These are phyloP conservation scores for Platalea minor DNA, from an alignment of 2,797 vertebrate genomes.

Conservation along the genomic window DNA sequence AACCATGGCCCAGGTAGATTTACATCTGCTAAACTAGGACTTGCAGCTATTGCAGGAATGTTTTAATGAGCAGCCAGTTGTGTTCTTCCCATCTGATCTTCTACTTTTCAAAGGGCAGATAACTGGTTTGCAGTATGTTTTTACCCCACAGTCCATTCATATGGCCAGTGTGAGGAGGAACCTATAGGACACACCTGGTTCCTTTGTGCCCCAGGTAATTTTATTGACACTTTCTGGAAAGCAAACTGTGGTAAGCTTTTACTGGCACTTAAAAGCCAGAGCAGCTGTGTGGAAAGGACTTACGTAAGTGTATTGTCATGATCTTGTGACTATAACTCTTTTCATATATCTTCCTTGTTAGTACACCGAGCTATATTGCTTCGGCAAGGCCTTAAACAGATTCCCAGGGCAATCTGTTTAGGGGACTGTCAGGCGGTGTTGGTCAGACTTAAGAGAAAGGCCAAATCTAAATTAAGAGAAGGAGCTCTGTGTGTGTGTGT, in stretches of 20 bases:
- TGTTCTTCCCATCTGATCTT: not conserved
- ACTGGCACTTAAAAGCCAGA: not conserved
- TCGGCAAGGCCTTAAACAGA: not conserved
- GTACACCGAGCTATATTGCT: not conserved
- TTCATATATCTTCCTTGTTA: not conserved
- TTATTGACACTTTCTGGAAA: not conserved
- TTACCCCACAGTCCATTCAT: not conserved
- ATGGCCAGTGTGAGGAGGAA: not conserved
- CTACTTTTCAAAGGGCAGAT: not conserved
- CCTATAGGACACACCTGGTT: rapidly evolving
- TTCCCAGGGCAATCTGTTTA: not conserved
- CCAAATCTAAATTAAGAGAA: not conserved
- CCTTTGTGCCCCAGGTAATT: not conserved
- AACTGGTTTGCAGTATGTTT: not conserved
- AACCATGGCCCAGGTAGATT: not conserved
- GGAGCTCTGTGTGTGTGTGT: too few relatives aligned
- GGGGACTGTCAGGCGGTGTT: not conserved
- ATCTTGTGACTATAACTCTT: not conserved
- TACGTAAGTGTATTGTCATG: not conserved
- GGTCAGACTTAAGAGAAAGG: not conserved
- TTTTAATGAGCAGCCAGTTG: not conserved
- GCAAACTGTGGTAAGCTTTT: not conserved
- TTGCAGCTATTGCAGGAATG: not conserved
- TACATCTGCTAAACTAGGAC: not conserved
- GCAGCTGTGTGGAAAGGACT: not conserved